These are phyloP conservation scores for Eustalomyia histrio DNA, from an alignment of 2,888 invertebrate genomes.

Conservation along the genomic window DNA sequence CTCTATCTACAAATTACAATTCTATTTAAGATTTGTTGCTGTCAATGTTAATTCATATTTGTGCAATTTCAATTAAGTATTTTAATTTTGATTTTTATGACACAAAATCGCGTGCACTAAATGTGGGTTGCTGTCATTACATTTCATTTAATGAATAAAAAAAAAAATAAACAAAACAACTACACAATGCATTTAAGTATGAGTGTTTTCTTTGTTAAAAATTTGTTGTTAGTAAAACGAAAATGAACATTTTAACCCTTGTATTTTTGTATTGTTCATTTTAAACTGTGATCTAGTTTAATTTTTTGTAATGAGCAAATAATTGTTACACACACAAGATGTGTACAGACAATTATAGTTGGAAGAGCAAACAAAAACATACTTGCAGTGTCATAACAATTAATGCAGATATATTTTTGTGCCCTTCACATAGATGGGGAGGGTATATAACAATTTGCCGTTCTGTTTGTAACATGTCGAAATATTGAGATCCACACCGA, in stretches of 20 bases:
- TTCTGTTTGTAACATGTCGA: too few relatives aligned
- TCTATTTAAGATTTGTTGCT: slow-evolving; percentile 13
- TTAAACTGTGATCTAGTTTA: slow-evolving; percentile 23
- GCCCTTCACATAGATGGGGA: too few relatives aligned
- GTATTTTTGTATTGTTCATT: neutral
- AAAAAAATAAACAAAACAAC: too few relatives aligned
- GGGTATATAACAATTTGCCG: too few relatives aligned
- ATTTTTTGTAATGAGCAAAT: slow-evolving; percentile 54
- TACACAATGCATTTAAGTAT: neutral
- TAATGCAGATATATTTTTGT: too few relatives aligned
- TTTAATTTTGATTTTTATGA: slow-evolving; percentile 37
- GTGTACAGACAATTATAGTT: too few relatives aligned
- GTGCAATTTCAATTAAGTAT: slow-evolving; percentile 32
- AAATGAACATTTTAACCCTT: slow-evolving; percentile 18
- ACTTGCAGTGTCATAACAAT: too few relatives aligned
- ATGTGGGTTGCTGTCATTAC: slow-evolving; percentile 11
- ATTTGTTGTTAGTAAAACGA: neutral
- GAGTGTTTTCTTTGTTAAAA: neutral
- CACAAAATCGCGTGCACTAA: slow-evolving; percentile 15
- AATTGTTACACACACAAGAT: slow-evolving; percentile 6
- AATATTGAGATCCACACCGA: too few relatives aligned
- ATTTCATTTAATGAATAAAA: slow-evolving; percentile 21
- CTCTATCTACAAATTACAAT: too few relatives aligned
- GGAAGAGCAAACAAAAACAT: too few relatives aligned
- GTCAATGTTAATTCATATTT: slow-evolving; percentile 17